These are phyloP conservation scores for Parochlus steinenii DNA, from an alignment of 2,888 invertebrate species.

Conservation along the genomic window DNA sequence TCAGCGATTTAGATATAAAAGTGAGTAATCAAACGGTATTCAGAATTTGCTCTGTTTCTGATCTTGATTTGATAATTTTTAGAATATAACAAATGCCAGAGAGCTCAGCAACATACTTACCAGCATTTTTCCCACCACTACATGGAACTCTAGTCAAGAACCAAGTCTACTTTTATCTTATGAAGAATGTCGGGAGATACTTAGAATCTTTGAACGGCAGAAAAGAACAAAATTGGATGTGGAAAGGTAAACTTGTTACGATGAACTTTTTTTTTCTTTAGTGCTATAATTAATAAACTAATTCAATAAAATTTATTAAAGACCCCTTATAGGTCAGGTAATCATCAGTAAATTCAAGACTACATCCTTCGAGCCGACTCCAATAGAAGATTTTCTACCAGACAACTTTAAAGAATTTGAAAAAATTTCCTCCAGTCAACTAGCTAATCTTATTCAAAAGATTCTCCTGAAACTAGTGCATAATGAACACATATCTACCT, in stretches of 20 bases:
- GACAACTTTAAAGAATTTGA: not conserved
- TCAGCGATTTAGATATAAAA: constrained; percentile 24
- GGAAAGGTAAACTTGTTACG: no score
- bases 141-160: constrained; percentile 21
- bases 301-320: no score
- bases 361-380: not conserved
- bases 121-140: constrained; percentile 28
- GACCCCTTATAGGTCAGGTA: no score
- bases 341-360: no score
- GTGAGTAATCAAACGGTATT: constrained; percentile 17
- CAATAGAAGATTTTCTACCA: constrained; percentile 16
- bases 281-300: no score
- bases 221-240: no score
- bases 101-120: constrained; percentile 25
- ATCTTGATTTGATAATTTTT: constrained; percentile 11
- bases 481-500: constrained; percentile 19
- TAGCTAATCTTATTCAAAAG: constrained; percentile 24
- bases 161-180: no score
- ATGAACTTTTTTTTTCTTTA: no score
- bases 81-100: constrained; percentile 27
- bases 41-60: constrained; percentile 6
- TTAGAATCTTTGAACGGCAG: no score
- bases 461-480: constrained; percentile 22
- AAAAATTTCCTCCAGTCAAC: constrained; percentile 23
- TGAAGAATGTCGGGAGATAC: no score